Percentiles rank a stretch among this genome's conserved stretches.
phyloP scores from a whole-genome alignment of 1,140 invertebrate genomes.

The Drosophila neocordata region DNA sequence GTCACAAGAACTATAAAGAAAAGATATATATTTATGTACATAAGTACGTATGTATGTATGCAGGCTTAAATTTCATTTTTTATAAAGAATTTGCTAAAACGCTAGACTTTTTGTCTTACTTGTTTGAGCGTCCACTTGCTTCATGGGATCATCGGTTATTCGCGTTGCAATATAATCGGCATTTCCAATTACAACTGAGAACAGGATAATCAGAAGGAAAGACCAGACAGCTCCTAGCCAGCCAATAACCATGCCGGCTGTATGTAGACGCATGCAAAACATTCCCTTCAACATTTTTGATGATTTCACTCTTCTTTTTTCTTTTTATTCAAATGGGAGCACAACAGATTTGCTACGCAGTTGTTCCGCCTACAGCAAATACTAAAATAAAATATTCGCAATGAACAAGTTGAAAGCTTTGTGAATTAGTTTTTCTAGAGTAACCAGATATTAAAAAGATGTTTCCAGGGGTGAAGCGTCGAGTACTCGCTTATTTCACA shows the following conservation, averaged over 20 bases:
- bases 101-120: slow-evolving; percentile 1
- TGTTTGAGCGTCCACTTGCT: not conserved
- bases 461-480: too few species aligned
- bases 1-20: slow-evolving; percentile 32
- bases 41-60: too few species aligned
- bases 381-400: not conserved
- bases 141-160: not conserved
- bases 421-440: too few species aligned
- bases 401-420: not conserved
- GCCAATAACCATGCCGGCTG: slow-evolving; percentile 48
- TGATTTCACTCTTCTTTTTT: not conserved
- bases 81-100: not conserved
- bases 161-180: slow-evolving; percentile 12
- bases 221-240: slow-evolving; percentile 39
- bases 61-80: too few species aligned
- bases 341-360: not conserved
- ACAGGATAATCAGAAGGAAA: slow-evolving; percentile 8
- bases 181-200: slow-evolving; percentile 2
- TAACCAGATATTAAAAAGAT: too few species aligned
- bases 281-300: slow-evolving; percentile 43
- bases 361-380: not conserved
- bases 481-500: too few species aligned
- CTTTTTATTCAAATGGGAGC: not conserved
- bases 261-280: slow-evolving; percentile 48
- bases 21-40: not conserved